Conservation (phyloP, 2,888 invertebrate species). For the Leucoma salicis region DNA sequence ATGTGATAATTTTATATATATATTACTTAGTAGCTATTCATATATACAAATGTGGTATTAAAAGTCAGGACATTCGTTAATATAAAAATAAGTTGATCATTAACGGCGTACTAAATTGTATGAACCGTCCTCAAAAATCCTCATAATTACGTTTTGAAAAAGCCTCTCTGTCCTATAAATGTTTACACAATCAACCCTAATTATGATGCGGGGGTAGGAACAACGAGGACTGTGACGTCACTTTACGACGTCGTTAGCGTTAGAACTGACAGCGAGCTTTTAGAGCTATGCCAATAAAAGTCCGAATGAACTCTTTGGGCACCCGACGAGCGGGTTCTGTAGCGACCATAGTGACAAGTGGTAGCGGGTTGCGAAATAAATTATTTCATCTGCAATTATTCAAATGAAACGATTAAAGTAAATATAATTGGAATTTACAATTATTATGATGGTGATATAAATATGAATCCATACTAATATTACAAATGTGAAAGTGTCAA, state of each 20-base stretch:
- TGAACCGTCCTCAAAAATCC: conserved; percentile 10
- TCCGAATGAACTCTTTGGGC: conserved; percentile 50
- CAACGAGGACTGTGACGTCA: conserved; percentile 38
- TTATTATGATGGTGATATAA: too few relatives aligned
- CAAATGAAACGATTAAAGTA: too few relatives aligned
- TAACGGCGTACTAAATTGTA: background rate
- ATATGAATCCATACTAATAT: too few relatives aligned
- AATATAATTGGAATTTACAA: too few relatives aligned
- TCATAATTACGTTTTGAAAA: conserved; percentile 16
- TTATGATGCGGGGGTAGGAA: conserved; percentile 36
- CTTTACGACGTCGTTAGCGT: conserved; percentile 51
- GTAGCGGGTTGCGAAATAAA: too few relatives aligned
- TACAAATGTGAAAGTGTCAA: too few relatives aligned
- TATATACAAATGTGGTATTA: too few relatives aligned
- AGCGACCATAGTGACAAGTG: conserved; percentile 18
- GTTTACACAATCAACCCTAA: conserved; percentile 57
- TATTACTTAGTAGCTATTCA: too few relatives aligned
- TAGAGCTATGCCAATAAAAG: conserved; percentile 51
- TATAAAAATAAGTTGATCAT: background rate
- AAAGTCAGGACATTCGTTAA: too few relatives aligned
- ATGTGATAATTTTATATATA: too few relatives aligned
- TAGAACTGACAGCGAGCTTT: conserved; percentile 46
- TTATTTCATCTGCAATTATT: too few relatives aligned
- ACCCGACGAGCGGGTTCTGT: conserved; percentile 19
- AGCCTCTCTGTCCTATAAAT: conserved; percentile 34